These are phyloP conservation scores for Craterocephalus amniculus DNA, from an alignment of 2,797 vertebrate genomes.

Conservation along the genomic window DNA sequence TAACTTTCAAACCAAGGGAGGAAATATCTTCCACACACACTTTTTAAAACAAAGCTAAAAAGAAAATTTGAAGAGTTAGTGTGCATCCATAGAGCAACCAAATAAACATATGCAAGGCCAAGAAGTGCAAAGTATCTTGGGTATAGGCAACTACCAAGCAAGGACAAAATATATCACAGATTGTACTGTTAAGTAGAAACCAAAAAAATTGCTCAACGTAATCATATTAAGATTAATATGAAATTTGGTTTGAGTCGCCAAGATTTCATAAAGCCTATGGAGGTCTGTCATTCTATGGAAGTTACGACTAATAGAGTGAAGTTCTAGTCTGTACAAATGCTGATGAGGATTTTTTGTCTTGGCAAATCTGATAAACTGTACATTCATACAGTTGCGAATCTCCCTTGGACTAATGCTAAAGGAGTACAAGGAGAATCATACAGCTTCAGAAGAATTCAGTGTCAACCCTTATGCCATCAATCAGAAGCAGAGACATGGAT, in stretches of 20 bases:
- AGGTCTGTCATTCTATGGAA: slow-evolving; percentile 53
- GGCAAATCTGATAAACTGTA: slow-evolving; percentile 70
- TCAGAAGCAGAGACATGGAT: slow-evolving; percentile 60
- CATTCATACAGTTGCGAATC: slow-evolving; percentile 68
- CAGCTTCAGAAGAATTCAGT: slow-evolving; percentile 62
- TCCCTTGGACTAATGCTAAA: slow-evolving; percentile 50
- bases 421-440: slow-evolving; percentile 52
- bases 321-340: slow-evolving; percentile 54
- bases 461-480: slow-evolving; percentile 57
- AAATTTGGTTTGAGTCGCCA: slow-evolving; percentile 55
- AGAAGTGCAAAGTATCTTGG: slow-evolving; percentile 75
- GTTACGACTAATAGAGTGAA: slow-evolving; percentile 57
- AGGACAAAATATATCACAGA: slow-evolving; percentile 73
- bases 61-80: slow-evolving; percentile 72
- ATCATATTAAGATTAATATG: slow-evolving; percentile 58
- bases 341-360: slow-evolving; percentile 54
- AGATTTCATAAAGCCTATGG: slow-evolving; percentile 57
- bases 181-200: slow-evolving; percentile 66
- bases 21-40: slow-evolving; percentile 61
- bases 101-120: slow-evolving; percentile 72
- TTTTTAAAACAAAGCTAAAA: slow-evolving; percentile 71
- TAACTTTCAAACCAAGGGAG: slow-evolving; percentile 48
- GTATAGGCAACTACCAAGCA: slow-evolving; percentile 78
- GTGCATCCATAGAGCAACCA: slow-evolving; percentile 73
- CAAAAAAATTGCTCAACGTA: slow-evolving; percentile 48